A percentile compares a stretch with the other conserved stretches of the same genome.
Conservation (phyloP, 2,797 vertebrate genomes). For the Cygnus olor region DNA sequence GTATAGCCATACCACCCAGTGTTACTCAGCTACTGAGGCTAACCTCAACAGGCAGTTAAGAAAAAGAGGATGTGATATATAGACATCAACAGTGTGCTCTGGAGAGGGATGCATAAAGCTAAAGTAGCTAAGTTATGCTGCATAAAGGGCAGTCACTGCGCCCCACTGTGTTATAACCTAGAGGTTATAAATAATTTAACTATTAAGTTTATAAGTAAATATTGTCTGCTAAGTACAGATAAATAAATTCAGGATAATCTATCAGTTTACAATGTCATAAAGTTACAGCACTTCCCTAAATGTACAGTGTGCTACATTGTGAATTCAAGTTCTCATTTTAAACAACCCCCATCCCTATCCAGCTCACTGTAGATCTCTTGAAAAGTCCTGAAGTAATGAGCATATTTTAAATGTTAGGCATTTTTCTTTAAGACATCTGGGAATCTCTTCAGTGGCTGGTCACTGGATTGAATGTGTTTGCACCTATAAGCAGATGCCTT, state of each 20-base stretch:
- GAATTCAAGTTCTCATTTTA: conserved; percentile 70
- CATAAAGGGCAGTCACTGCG: conserved; percentile 4
- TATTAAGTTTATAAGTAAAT: conserved; percentile 54
- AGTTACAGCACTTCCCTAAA: conserved; percentile 47
- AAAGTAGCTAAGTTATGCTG: neutral
- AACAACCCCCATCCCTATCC: conserved; percentile 46
- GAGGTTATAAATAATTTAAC: conserved; percentile 57
- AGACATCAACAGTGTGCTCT: neutral
- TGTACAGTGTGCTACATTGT: conserved; percentile 68
- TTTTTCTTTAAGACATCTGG: conserved; percentile 83
- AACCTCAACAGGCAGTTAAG: neutral
- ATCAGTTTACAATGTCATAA: conserved; percentile 55
- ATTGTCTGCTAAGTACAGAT: conserved; percentile 29
- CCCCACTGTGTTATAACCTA: neutral
- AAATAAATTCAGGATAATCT: conserved; percentile 45
- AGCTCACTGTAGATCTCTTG: conserved; percentile 68
- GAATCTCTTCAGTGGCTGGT: conserved; percentile 79
- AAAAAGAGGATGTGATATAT: neutral
- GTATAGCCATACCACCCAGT: neutral
- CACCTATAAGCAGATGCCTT: conserved; percentile 66
- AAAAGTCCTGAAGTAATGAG: conserved; percentile 68
- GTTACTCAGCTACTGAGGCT: neutral
- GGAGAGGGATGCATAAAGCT: neutral
- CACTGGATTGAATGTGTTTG: conserved; percentile 72
- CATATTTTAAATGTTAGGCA: conserved; percentile 79